Conservation (phyloP, 2,888 invertebrate species). For the Archips xylosteana region DNA sequence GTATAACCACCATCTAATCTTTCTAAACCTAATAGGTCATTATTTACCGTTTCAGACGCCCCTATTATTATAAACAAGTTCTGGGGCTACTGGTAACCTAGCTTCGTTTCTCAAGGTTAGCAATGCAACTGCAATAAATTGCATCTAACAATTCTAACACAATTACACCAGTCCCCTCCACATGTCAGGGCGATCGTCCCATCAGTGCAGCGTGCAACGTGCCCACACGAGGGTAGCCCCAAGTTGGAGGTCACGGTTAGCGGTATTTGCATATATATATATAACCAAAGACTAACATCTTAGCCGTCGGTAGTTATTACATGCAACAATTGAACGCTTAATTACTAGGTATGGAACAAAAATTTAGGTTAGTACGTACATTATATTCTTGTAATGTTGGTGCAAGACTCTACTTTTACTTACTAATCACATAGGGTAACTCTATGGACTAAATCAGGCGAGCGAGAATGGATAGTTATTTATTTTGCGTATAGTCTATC, state of each 20-base stretch:
- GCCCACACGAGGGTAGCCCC: constrained; percentile 2
- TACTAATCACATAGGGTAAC: too few relatives aligned
- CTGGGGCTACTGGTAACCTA: constrained; percentile 2
- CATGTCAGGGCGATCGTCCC: constrained; percentile 22
- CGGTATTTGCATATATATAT: background rate
- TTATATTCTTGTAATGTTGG: too few relatives aligned
- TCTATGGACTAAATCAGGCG: too few relatives aligned
- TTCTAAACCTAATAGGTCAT: too few relatives aligned
- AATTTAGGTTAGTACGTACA: too few relatives aligned
- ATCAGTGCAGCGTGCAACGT: constrained; percentile 16
- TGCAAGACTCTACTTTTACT: too few relatives aligned
- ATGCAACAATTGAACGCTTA: too few relatives aligned
- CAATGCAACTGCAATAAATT: constrained; percentile 31
- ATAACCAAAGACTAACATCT: background rate
- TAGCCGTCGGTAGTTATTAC: background rate
- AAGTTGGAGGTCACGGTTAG: background rate
- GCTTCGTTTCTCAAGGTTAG: constrained; percentile 28
- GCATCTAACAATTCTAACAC: constrained; percentile 21
- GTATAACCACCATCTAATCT: too few relatives aligned
- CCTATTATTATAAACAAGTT: background rate
- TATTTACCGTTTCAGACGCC: too few relatives aligned
- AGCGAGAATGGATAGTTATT: too few relatives aligned
- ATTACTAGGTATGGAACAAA: too few relatives aligned
- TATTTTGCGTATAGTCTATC: too few relatives aligned
- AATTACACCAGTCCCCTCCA: constrained; percentile 24